These are phyloP conservation scores for Danio albolineatus DNA, from an alignment of 2,797 vertebrate species.

Conservation along the genomic window DNA sequence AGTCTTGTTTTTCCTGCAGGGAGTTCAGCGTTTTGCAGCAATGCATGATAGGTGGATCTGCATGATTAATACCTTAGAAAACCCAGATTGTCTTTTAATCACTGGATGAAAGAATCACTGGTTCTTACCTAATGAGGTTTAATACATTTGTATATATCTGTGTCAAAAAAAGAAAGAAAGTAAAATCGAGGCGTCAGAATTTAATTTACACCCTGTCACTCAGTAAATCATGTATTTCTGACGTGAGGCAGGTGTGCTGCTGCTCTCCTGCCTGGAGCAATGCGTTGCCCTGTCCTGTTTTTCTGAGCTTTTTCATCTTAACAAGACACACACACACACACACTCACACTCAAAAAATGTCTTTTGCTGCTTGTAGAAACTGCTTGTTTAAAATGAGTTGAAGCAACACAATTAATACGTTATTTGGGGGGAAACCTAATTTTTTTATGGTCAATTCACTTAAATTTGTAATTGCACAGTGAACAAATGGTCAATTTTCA, in stretches of 20 bases:
- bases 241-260: slow-evolving; percentile 53
- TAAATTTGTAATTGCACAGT: too few relatives aligned
- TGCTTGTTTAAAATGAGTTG: too few relatives aligned
- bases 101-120: too few relatives aligned
- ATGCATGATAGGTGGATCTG: background rate
- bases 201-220: slow-evolving; percentile 24
- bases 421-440: too few relatives aligned
- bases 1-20: too few relatives aligned
- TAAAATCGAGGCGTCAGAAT: background rate
- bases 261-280: slow-evolving; percentile 65
- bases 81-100: background rate
- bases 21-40: background rate
- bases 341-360: too few relatives aligned
- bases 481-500: too few relatives aligned
- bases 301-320: background rate
- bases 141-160: background rate
- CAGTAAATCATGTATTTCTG: slow-evolving; percentile 65
- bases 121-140: background rate
- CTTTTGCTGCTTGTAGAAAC: too few relatives aligned
- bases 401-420: too few relatives aligned
- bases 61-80: slow-evolving; percentile 3
- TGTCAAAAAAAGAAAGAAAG: background rate
- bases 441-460: too few relatives aligned
- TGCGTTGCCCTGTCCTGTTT: slow-evolving; percentile 69
- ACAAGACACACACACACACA: too few relatives aligned